phyloP scores from a whole-genome alignment of 2,113 vertebrate species.

The Zosterops hypoxanthus region DNA sequence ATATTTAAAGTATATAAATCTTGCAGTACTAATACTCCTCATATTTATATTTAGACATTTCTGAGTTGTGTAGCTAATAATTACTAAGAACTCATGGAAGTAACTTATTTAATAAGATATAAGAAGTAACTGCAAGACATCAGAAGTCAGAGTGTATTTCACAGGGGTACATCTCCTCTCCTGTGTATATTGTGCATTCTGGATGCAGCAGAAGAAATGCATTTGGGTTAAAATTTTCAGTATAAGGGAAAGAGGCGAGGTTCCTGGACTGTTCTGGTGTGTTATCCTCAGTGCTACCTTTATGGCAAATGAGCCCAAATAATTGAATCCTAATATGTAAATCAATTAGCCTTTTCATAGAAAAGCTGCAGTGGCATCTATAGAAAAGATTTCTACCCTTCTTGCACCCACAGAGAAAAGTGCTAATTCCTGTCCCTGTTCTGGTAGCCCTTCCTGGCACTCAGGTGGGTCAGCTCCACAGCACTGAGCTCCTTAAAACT shows the following conservation, averaged over 20 bases:
- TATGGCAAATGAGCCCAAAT: neutral
- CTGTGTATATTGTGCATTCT: neutral
- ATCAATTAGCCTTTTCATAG: neutral
- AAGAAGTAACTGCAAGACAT: constrained; percentile 38
- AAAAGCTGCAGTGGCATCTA: neutral
- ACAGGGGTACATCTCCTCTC: constrained; percentile 18
- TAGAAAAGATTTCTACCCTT: neutral
- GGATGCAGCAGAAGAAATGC: neutral
- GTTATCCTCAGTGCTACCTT: neutral
- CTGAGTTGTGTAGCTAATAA: constrained; percentile 61
- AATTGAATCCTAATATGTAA: neutral
- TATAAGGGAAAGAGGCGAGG: neutral
- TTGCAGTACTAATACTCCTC: constrained; percentile 48
- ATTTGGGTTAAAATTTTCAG: neutral
- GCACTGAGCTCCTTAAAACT: neutral
- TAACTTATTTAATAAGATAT: constrained; percentile 60
- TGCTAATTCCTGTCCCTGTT: neutral
- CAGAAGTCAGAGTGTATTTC: constrained; percentile 52
- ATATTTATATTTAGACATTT: constrained; percentile 65
- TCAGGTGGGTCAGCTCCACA: neutral
- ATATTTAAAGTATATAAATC: constrained; percentile 70
- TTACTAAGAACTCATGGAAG: constrained; percentile 54
- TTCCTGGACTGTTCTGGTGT: neutral
- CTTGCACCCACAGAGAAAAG: neutral
- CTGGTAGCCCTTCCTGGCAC: neutral